These are phyloP conservation scores for Copidosoma floridanum DNA, from an alignment of 1,140 invertebrate species.

Conservation along the genomic window DNA sequence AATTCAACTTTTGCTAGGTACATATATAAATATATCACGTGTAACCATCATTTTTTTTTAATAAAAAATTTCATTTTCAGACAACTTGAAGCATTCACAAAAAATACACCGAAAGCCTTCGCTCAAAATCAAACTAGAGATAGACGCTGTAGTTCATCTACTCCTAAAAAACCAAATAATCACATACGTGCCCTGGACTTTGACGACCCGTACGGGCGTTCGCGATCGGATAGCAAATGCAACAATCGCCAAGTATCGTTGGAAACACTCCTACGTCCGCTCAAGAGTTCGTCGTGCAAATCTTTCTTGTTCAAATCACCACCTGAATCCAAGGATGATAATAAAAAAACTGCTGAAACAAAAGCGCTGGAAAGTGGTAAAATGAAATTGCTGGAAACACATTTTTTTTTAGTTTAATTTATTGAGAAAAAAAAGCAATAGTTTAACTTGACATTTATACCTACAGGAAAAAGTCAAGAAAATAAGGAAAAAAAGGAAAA, in stretches of 20 bases:
- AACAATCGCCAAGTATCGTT: too few relatives aligned
- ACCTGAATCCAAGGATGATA: too few relatives aligned
- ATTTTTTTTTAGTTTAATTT: too few relatives aligned
- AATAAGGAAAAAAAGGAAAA: not conserved
- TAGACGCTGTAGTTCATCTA: constrained; percentile 4
- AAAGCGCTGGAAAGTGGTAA: too few relatives aligned
- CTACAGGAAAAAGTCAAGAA: not conserved
- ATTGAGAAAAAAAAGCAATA: too few relatives aligned
- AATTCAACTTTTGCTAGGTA: too few relatives aligned
- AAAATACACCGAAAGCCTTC: not conserved
- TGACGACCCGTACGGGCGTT: not conserved
- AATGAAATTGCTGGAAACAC: too few relatives aligned
- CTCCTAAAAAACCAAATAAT: constrained; percentile 17
- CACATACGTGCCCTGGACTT: constrained; percentile 15
- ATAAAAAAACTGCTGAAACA: too few relatives aligned
- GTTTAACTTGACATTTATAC: too few relatives aligned
- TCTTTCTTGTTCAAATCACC: constrained; percentile 14
- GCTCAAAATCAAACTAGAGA: not conserved
- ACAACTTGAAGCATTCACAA: not conserved
- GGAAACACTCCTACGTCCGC: too few relatives aligned
- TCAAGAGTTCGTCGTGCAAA: constrained; percentile 1
- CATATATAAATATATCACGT: too few relatives aligned
- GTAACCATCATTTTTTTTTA: too few relatives aligned
- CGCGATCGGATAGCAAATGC: constrained; percentile 15
- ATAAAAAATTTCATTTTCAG: not conserved